Conservation (phyloP, 2,113 vertebrate genomes). For the Girardinichthys multiradiatus region DNA sequence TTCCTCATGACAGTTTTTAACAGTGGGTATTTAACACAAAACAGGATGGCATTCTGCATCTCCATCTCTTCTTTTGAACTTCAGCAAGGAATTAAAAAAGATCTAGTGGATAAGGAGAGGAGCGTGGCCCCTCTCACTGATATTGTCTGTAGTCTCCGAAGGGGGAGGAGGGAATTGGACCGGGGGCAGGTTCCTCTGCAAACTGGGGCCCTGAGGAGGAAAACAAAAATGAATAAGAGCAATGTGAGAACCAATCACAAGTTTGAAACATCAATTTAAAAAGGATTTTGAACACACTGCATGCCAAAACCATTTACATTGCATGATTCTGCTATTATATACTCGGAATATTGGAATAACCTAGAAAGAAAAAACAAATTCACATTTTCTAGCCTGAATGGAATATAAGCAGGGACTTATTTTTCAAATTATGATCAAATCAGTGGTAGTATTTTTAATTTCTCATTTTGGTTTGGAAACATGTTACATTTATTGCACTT, state of each 20-base stretch:
- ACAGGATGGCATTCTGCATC: constrained; percentile 37
- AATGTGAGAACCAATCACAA: neutral
- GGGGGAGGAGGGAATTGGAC: constrained; percentile 78
- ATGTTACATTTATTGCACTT: neutral
- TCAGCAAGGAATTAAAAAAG: constrained; percentile 77
- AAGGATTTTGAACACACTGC: neutral
- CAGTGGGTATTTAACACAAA: constrained; percentile 34
- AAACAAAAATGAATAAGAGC: constrained; percentile 3
- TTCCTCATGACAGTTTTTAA: constrained; percentile 48
- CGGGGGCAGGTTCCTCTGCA: constrained; percentile 85
- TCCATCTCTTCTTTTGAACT: constrained; percentile 58
- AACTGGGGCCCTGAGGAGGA: constrained; percentile 84
- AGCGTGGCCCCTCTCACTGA: constrained; percentile 81
- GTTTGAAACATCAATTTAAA: neutral
- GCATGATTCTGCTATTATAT: no score
- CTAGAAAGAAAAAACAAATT: neutral
- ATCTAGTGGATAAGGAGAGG: constrained; percentile 40
- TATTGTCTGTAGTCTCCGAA: constrained; percentile 92
- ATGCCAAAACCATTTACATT: neutral
- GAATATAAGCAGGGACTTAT: neutral
- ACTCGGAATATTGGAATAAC: neutral
- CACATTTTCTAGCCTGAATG: neutral
- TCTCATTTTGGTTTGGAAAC: neutral
- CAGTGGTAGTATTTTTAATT: neutral
- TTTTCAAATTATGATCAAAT: neutral